Conservation (phyloP, 2,113 vertebrate genomes). For the Haemorhous mexicanus region DNA sequence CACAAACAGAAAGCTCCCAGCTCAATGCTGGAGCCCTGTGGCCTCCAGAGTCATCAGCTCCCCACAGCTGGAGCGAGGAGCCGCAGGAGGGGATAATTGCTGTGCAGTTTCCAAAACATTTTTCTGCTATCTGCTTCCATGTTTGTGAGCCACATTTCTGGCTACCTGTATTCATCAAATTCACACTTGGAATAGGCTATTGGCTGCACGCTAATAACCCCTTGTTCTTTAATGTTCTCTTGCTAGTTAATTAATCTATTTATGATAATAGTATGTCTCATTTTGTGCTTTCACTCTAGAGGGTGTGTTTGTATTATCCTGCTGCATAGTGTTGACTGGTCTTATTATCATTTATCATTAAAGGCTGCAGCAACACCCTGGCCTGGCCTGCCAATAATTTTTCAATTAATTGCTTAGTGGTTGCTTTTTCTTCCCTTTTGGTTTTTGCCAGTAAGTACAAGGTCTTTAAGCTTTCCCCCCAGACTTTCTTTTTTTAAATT, state of each 20-base stretch:
- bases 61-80: accelerated
- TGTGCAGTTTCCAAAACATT: background rate
- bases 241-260: constrained; percentile 63
- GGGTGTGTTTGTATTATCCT: constrained; percentile 40
- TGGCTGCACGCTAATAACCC: background rate
- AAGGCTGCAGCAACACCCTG: background rate
- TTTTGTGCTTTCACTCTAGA: constrained; percentile 36
- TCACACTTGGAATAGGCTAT: background rate
- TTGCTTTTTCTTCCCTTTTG: background rate
- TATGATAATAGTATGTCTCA: constrained; percentile 52
- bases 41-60: background rate
- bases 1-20: background rate
- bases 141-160: accelerated
- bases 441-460: background rate
- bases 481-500: background rate
- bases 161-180: constrained; percentile 39
- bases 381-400: constrained; percentile 42
- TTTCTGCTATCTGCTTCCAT: background rate
- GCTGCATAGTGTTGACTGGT: background rate
- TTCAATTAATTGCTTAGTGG: constrained; percentile 44
- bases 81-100: background rate
- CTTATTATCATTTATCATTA: constrained; percentile 52
- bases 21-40: background rate
- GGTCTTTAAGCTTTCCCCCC: background rate
- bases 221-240: constrained; percentile 37